Conservation (phyloP, 2,113 vertebrate genomes). For the Phyllopteryx taeniolatus region DNA sequence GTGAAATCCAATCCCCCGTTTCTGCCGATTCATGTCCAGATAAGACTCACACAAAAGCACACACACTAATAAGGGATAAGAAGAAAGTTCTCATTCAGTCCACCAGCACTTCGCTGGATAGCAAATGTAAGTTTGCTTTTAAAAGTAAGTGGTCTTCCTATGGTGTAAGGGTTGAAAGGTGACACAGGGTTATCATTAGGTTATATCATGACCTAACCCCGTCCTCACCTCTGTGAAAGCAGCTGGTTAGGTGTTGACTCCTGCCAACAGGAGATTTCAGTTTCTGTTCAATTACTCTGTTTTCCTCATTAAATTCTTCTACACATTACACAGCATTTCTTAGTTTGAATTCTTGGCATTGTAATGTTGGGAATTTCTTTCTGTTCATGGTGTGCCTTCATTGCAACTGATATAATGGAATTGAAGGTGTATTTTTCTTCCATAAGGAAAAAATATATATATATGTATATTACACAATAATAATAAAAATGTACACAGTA, state of each 20-base stretch:
- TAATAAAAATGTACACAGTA: no score
- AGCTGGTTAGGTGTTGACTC: constrained; percentile 32
- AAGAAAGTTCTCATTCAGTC: constrained; percentile 39
- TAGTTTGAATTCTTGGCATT: not conserved
- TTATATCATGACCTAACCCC: constrained; percentile 45
- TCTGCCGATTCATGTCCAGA: constrained; percentile 45
- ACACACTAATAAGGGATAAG: not conserved
- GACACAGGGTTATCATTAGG: constrained; percentile 49
- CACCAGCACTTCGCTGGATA: not conserved
- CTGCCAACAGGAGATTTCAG: constrained; percentile 49
- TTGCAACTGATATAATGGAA: no score
- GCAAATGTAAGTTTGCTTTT: constrained; percentile 46
- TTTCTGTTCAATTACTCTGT: constrained; percentile 11
- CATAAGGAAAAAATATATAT: no score
- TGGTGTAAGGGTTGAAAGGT: constrained; percentile 60
- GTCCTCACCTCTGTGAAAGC: constrained; percentile 39
- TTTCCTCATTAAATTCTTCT: constrained; percentile 1
- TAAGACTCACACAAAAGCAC: constrained; percentile 27
- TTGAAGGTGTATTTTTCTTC: no score
- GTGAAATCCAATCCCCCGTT: constrained; percentile 45
- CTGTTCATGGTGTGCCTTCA: constrained; percentile 8
- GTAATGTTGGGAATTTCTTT: not conserved
- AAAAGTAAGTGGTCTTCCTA: constrained; percentile 46
- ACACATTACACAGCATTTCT: not conserved
- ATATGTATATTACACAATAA: no score